Conservation (phyloP, 1,140 invertebrate species). For the Caenorhabditis inopinata region DNA sequence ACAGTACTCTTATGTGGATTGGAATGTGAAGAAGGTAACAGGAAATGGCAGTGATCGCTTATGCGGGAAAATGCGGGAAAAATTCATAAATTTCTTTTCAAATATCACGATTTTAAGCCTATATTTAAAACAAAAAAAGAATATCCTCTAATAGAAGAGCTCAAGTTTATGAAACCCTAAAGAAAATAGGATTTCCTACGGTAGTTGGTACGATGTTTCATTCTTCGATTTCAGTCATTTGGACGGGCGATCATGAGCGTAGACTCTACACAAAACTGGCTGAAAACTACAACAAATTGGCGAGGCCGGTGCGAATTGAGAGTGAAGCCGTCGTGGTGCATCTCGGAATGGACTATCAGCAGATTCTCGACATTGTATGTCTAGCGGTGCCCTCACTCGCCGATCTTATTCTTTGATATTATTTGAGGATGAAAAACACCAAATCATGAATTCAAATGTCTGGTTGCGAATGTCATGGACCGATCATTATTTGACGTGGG, state of each 20-base stretch:
- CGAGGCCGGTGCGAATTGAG: constrained; percentile 71
- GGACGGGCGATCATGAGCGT: constrained; percentile 69
- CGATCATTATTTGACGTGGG: constrained; percentile 95
- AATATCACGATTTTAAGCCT: too few relatives aligned
- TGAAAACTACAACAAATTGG: constrained; percentile 71
- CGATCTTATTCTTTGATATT: too few relatives aligned
- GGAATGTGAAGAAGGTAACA: neutral
- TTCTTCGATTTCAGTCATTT: constrained; percentile 40
- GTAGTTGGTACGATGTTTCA: too few relatives aligned
- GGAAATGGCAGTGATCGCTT: too few relatives aligned
- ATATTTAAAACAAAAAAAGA: too few relatives aligned
- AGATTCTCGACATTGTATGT: constrained; percentile 71
- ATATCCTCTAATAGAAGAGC: too few relatives aligned
- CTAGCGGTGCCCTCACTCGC: too few relatives aligned
- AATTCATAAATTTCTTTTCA: too few relatives aligned
- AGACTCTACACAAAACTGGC: constrained; percentile 70
- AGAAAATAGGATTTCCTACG: too few relatives aligned
- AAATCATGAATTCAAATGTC: constrained; percentile 72
- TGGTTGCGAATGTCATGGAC: constrained; percentile 83
- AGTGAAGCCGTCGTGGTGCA: constrained; percentile 70
- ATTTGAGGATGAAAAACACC: constrained; percentile 72
- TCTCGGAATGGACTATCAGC: constrained; percentile 72
- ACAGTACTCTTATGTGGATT: neutral
- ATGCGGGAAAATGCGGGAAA: too few relatives aligned
- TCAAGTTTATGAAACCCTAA: too few relatives aligned